Percentiles rank a stretch among this genome's conserved stretches.
Evolutionary conservation across 2,888 invertebrate genomes (phyloP).

Genomic region (Tanypteryx hageni): DNA sequence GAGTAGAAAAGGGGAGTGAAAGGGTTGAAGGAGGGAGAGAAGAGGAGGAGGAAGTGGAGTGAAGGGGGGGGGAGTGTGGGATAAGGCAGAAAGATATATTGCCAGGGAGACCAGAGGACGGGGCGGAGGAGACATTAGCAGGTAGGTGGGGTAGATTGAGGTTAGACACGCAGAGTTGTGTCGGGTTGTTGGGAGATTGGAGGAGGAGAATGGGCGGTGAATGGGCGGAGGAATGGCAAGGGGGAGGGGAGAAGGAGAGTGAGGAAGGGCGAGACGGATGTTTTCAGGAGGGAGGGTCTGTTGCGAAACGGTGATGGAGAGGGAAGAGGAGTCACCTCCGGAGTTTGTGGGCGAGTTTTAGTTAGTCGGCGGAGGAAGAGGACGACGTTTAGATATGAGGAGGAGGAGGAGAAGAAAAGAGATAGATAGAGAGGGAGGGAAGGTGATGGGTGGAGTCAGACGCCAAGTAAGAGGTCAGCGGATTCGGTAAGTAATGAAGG

Average conservation of each 20-base stretch:
- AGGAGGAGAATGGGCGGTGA: background rate
- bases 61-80: background rate
- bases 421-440: no score
- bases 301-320: no score
- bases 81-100: slow-evolving; percentile 17
- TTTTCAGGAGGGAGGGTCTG: no score
- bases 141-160: slow-evolving; percentile 15
- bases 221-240: background rate
- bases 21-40: background rate
- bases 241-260: background rate
- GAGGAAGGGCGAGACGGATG: background rate
- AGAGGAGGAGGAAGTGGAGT: background rate
- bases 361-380: no score
- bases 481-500: no score
- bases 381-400: no score
- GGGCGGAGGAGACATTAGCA: background rate
- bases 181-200: background rate
- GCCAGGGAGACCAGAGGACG: background rate
- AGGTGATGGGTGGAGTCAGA: no score
- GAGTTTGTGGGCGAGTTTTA: no score
- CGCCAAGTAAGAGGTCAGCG: no score
- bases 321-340: no score
- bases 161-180: slow-evolving; percentile 28
- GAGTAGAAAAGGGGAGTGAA: background rate
- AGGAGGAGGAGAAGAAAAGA: no score